A percentile compares a stretch with the other conserved stretches of the same genome.
Conservation (phyloP, 2,797 vertebrate genomes). For the Valencia hispanica region DNA sequence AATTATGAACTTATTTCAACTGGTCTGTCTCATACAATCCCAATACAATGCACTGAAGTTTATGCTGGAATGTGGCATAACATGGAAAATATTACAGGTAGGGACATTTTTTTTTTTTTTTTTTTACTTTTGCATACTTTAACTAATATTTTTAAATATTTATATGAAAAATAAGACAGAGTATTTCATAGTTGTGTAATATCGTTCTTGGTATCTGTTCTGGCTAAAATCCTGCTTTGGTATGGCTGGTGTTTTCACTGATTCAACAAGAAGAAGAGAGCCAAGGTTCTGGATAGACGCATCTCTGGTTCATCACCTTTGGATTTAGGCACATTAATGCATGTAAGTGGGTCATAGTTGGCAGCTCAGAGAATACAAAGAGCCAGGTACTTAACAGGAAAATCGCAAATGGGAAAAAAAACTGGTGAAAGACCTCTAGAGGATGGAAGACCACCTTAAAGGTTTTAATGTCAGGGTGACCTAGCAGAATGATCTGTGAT, state of each 20-base stretch:
- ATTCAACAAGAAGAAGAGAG: no score
- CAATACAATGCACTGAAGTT: no score
- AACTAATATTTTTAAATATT: neutral
- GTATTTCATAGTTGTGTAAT: neutral
- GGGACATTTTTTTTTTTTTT: no score
- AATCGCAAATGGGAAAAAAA: no score
- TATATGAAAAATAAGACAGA: neutral
- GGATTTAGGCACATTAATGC: neutral
- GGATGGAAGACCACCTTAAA: neutral
- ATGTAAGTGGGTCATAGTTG: no score
- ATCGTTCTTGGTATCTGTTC: no score
- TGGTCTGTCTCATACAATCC: neutral
- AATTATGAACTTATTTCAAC: neutral
- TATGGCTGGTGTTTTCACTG: neutral
- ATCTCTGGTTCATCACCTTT: no score
- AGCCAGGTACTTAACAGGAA: no score
- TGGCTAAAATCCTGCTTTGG: no score
- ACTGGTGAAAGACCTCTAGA: no score
- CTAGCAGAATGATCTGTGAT: neutral
- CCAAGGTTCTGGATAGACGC: no score
- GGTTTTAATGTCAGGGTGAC: neutral
- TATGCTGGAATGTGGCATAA: neutral
- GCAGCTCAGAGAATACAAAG: no score
- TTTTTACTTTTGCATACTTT: neutral
- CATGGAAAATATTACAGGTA: neutral